Percentiles rank a stretch among this genome's conserved stretches.
These are phyloP conservation scores for Pheucticus melanocephalus DNA, from an alignment of 2,113 vertebrate genomes.

Conservation along the genomic window DNA sequence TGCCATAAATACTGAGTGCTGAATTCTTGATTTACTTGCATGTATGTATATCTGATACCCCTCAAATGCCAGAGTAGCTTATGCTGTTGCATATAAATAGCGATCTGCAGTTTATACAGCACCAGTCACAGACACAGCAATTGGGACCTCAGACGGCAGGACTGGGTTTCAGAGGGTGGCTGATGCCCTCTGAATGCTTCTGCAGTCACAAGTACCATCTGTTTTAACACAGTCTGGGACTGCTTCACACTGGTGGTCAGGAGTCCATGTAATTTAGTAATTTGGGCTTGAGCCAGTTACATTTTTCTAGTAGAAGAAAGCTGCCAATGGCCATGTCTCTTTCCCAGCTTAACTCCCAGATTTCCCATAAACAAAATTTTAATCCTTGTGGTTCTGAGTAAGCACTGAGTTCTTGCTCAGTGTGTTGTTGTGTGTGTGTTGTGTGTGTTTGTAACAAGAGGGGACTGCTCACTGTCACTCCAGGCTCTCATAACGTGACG, in stretches of 20 bases:
- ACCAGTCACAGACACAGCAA: background rate
- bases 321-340: background rate
- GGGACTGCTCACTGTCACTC: background rate
- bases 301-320: background rate
- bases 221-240: slow-evolving; percentile 8
- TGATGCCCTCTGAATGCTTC: background rate
- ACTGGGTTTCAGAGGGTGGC: background rate
- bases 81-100: background rate
- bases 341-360: background rate
- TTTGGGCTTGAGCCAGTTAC: background rate
- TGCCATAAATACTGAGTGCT: background rate
- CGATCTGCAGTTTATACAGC: background rate
- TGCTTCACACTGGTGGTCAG: slow-evolving; percentile 11
- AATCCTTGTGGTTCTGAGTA: background rate
- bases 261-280: background rate
- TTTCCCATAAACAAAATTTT: slow-evolving; percentile 11
- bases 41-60: background rate
- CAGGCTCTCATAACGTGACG: background rate
- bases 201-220: background rate
- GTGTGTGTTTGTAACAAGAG: background rate
- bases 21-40: slow-evolving; percentile 40
- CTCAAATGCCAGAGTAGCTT: slow-evolving; percentile 1
- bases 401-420: background rate
- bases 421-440: background rate
- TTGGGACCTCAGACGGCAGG: background rate